Base-by-base conservation (phyloP, 2,113 vertebrate genomes). In the Austrofundulus limnaeus region DNA sequence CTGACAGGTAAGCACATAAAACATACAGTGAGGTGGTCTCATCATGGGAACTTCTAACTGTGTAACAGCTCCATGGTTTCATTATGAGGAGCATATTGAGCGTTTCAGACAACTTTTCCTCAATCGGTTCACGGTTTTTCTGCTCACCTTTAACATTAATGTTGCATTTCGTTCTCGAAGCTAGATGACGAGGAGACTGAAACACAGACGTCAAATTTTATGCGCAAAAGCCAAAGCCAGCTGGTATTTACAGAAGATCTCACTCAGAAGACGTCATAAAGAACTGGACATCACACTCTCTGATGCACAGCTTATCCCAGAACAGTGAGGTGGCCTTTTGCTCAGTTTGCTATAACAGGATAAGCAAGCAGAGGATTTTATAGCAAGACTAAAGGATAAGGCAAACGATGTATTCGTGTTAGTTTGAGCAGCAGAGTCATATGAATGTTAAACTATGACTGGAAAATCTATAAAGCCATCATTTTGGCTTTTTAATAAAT, bases 401-500 rank as follows among this genome's bases (percentile, higher is more conserved):
- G 73, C 63, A 23, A 80, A 78, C 84, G 70, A 70, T 71, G 77
- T 80, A 65, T 80, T 82, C 81, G 75, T 84, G 59, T 77, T 82
- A 81, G 82, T 75, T 77, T 76, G 76, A 80, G 80, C 63, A 66
- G 60, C 64, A 59, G 63, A 72, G 75, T 83, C 68, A 68, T 58
- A 75, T 69, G 73, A 89, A 83, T 79, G 60, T 70, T 78, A 65
- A 80, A 81, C 71, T 63, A 72, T 61, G 61, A 83, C 69, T 85
- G 86, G 77, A 89, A 91, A 90, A 88, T 90, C 83, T 84, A 92
- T 88, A 89, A 93, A 91, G 87, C 88, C 86, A 76, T 91, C 79
- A 88, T 88, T 90, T 85, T 70, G 74, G 56, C 77, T 90, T 89
- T 92, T 92, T 91, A 92, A 92, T 92, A 92, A 92, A 91, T 49